Base-by-base conservation (phyloP, 2,888 invertebrate genomes). In the Acleris literana region DNA sequence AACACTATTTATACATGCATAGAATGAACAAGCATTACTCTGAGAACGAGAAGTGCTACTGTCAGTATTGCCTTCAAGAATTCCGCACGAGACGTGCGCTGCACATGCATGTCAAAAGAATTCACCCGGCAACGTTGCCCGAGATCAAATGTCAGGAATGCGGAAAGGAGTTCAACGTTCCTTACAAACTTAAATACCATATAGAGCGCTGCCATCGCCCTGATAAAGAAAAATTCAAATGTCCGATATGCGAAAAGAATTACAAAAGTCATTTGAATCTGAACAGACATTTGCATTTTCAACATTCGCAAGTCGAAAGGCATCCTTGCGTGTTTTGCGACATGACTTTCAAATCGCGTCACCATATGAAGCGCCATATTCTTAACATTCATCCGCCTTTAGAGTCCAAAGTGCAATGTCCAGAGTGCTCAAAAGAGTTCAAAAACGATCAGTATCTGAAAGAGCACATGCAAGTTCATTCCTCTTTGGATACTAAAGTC, bases 11-110 rank as follows among this genome's bases (percentile, higher is more conserved):
- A 1, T 92, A 92, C 74, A 92, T 92, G 92, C 92, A 92, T 68
- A 69, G 90, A 2, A 92, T 92, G 92, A 92, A 92, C 46, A 91
- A 91, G 9, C 92, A 92, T 64, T 92, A 92, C n/a, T 91, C 92
- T 0, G 91, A 92, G 17, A 72, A 82, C 0, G 90, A 91, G 71
- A 90, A 90, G 43, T 88, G 90, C 54, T 89, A 82, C 69, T 92
- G 92, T 49, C 90, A 92, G 55, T 88, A 87, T 64, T 92, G 92
- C 46, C 74, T 91, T 0, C 92, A 92, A 71, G 90, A 91, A 61
- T 92, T 91, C 44, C 71, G 90, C 1, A 92, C 92, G 0, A 63
- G 89, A 0, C 72, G 90, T 7, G 92, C 92, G 0, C 57, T 92
- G 0, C 88, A 91, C 18, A 90, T 92, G 87, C 92, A 92, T 17